Base-by-base conservation (phyloP, 64 coral and sea anemone genomes). In the Stylophora pistillata region DNA sequence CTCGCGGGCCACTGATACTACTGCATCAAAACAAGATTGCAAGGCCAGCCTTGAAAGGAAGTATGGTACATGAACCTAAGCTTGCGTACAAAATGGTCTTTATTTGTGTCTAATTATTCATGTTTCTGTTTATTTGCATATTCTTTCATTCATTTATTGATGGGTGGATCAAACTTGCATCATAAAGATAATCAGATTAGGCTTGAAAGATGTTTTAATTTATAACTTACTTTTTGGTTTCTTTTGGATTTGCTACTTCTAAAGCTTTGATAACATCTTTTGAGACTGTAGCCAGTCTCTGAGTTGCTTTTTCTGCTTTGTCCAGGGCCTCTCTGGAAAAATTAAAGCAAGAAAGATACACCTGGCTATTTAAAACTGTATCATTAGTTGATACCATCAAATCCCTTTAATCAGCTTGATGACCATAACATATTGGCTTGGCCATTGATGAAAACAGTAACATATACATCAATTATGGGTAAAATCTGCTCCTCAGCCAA, bases 251-350 rank as follows among this genome's bases (percentile, higher is more conserved):
- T 2, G 87, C 93, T 73, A 99, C 55, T 78, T 99, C 93, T 55
- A 99, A 74, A 55, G 93, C 93, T 85, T 99, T 95, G 23, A 99
- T 62, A n/a, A 99, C 93, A 79, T 99, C 93, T 77, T 95, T 55
- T 63, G 97, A 99, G 16, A 99, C 91, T 32, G 68, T 78, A 32
- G 90, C 90, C 78, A 99, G 83, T 31, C 97, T 78, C n/a, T 95
- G 56, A 17, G 97, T 99, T 34, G 90, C 91, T 75, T 92, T 86
- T 63, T 99, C 87, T 4, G 97, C 97, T 85, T 90, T 90, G 66
- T 89, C 88, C 26, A 99, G 60, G 54, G 93, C 97, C 47, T 99
- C 97, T 26, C 97, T 99, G 59, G 60, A 84, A 30, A 32, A 33
- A 47, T 32, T n/a, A 33, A 4, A 14, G 74, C 52, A 76, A 76